phyloP scores from a whole-genome alignment of 2,888 invertebrate genomes.

The Cylindroiulus punctatus region DNA sequence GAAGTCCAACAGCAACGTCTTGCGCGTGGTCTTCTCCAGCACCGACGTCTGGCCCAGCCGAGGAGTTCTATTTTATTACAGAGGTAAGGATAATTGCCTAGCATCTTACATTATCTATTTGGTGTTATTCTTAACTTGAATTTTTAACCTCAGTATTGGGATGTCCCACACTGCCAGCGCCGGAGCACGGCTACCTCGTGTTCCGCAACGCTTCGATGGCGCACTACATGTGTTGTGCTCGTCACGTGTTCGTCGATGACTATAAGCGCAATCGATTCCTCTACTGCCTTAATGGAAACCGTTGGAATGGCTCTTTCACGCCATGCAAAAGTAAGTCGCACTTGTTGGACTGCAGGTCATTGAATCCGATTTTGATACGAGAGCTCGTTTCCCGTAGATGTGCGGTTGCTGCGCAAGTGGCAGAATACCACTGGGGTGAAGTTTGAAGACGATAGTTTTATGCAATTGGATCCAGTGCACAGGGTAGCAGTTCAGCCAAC shows the following conservation, averaged over 20 bases:
- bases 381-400: conserved; percentile 24
- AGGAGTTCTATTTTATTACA: conserved; percentile 75
- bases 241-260: conserved; percentile 75
- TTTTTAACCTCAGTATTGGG: conserved; percentile 71
- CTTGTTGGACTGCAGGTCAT: background rate
- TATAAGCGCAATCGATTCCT: conserved; percentile 72
- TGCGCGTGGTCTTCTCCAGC: conserved; percentile 67
- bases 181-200: conserved; percentile 76
- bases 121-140: conserved; percentile 16
- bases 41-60: conserved; percentile 72
- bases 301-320: conserved; percentile 71
- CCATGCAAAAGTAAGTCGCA: conserved; percentile 59
- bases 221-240: conserved; percentile 76
- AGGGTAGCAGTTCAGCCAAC: conserved; percentile 48
- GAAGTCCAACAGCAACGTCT: conserved; percentile 59
- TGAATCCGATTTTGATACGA: background rate
- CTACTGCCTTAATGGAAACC: conserved; percentile 72
- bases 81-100: conserved; percentile 72
- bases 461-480: conserved; percentile 31
- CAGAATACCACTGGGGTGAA: conserved; percentile 49
- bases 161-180: conserved; percentile 74
- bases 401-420: conserved; percentile 51
- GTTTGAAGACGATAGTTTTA: conserved; percentile 54
- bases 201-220: conserved; percentile 75
- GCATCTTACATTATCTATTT: background rate